Evolutionary conservation across 2,797 vertebrate genomes (phyloP).

Genomic region (Hipposideros larvatus): DNA sequence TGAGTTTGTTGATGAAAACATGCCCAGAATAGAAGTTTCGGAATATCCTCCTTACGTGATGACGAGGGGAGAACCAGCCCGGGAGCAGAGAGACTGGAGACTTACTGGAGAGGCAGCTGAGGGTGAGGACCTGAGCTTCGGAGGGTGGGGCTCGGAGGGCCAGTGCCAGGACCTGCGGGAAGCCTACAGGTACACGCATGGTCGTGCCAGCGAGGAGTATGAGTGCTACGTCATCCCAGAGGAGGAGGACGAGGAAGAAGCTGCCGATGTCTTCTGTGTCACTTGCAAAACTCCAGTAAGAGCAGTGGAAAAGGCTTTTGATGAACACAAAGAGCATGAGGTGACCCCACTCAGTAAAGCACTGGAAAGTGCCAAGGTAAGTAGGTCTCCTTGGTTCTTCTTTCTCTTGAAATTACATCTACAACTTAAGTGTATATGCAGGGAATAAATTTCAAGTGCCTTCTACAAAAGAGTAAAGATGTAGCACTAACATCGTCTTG

Average conservation of each 20-base stretch:
- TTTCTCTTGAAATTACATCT: neutral
- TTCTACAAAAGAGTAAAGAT: neutral
- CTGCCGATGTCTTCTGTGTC: constrained; percentile 87
- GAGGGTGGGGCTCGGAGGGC: neutral
- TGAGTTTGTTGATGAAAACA: constrained; percentile 70
- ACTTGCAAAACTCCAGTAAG: constrained; percentile 88
- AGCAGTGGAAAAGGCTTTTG: constrained; percentile 82
- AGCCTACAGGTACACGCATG: constrained; percentile 68
- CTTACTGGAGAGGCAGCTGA: neutral
- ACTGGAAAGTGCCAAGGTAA: constrained; percentile 88
- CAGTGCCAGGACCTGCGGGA: constrained; percentile 78
- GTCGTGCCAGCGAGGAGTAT: constrained; percentile 78
- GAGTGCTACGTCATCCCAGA: constrained; percentile 81
- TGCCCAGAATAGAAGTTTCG: neutral
- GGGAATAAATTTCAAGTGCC: neutral
- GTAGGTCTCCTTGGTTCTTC: neutral
- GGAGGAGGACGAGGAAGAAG: constrained; percentile 84
- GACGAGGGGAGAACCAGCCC: constrained; percentile 57
- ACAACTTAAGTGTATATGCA: neutral
- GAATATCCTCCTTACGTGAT: constrained; percentile 35
- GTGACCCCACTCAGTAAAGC: constrained; percentile 85
- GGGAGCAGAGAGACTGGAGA: constrained; percentile 63
- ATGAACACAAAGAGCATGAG: constrained; percentile 87
- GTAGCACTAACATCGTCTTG: neutral
- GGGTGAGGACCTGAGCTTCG: constrained; percentile 50